Conservation (phyloP, 2,888 invertebrate genomes). For the Callimorpha dominula region DNA sequence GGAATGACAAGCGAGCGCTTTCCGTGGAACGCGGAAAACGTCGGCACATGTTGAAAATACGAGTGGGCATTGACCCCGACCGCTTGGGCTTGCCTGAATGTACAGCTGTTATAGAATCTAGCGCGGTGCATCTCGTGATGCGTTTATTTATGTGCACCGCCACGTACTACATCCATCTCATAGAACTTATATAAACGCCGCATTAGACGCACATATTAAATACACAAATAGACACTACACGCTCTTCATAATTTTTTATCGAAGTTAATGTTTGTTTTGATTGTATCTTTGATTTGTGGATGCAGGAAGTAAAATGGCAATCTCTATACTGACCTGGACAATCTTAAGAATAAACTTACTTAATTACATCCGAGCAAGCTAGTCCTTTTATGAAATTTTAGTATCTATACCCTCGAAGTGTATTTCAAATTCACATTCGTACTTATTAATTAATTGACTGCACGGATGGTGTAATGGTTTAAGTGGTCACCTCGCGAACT, state of each 20-base stretch:
- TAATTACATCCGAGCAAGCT: no score
- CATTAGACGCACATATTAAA: conserved; percentile 39
- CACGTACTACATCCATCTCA: conserved; percentile 57
- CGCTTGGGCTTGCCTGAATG: conserved; percentile 72
- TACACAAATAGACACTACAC: conserved; percentile 26
- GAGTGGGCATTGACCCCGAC: conserved; percentile 84
- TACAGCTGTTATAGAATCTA: conserved; percentile 84
- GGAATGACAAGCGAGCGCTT: conserved; percentile 81
- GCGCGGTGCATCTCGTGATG: conserved; percentile 74
- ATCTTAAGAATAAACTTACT: no score
- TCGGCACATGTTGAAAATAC: conserved; percentile 86
- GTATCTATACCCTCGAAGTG: no score
- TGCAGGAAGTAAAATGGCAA: no score
- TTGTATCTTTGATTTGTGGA: not conserved
- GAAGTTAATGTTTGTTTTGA: conserved; percentile 3
- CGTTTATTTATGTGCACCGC: conserved; percentile 71
- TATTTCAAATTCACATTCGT: no score
- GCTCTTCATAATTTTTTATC: conserved; percentile 6
- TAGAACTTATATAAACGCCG: conserved; percentile 52
- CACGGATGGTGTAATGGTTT: no score
- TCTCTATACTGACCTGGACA: no score
- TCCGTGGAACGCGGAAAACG: conserved; percentile 86
- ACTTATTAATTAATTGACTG: no score
- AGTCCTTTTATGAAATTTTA: no score
- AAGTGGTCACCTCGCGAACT: no score